Base-by-base conservation (phyloP, 2,113 vertebrate genomes). In the Larimichthys crocea region DNA sequence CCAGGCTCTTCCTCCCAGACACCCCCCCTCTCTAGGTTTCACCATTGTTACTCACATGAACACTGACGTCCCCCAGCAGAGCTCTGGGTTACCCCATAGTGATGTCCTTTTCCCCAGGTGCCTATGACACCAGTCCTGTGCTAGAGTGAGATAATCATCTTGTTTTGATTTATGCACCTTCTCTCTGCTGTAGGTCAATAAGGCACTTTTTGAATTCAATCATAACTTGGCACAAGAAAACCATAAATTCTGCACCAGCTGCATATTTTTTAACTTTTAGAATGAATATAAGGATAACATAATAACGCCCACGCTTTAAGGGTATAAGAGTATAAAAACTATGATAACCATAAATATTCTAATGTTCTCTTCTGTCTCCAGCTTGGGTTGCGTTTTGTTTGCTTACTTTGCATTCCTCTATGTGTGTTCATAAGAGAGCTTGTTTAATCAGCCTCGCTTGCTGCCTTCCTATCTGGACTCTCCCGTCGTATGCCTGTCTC, bases 371-470 rank as follows among this genome's bases (percentile, higher is more conserved):
- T 86, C 65, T 73, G 72, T 90, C 79, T 88, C 74, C 75, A 90
- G 88, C 82, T 91, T 87, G 85, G 74, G 55, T 81, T 89, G 79
- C 53, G 57, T 90, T 92, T 88, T 86, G 83, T 88, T 91, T 93
- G 88, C 91, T 91, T 91, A 90, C 86, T 92, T 93, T 90, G 89
- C 90, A 93, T 93, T 94, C 90, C 90, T 91, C 81, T 49, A 67
- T 85, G 82, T 86, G 83, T 66, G 68, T 90, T 85, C 82, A 89
- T 85, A 87, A 81, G 66, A 89, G 91, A 87, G 83, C 67, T 85
- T 76, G 72, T 92, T 91, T 92, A 90, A 92, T 93, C 89, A 92
- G 85, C 84, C 86, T 70, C 67, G 87, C 86, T 70, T 19, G 81
- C 88, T 83, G 79, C 88, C 87, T 91, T 83, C 78, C 83, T 87